Evolutionary conservation across 2,113 vertebrate species (phyloP), one percentile per base, ranked within the genome.

Genomic region (Romanogobio albipinnatus): DNA sequence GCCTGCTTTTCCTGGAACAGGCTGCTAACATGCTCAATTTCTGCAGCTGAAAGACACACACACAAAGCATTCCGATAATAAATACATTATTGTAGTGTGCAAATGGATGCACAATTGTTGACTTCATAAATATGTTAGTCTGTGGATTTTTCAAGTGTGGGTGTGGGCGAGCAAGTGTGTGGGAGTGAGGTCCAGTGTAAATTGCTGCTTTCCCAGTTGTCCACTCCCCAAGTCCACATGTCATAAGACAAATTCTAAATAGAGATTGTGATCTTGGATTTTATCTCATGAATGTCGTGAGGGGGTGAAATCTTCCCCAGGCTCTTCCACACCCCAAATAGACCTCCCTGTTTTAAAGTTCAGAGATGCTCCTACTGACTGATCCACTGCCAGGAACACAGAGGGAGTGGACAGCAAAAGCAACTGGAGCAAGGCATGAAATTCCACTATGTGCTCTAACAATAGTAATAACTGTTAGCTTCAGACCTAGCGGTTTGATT

Each of bases 1-100:
- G 95, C 95, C 90, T 99, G 97, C 94, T 99, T 99, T 89, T 99
- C 98, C 85, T 99, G 97, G 92, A 99, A 99, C 95, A 99, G 94
- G 92, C 96, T 92, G 88, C 96, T 98, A 87, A 99, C 98, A 84
- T 99, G 96, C 91, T 99, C 98, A 36, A 99, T 99, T 93, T 99
- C 98, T 56, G 96, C 96, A 56, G 98, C 98, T 99, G 86, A 61
- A 82, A 86, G 68, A 81, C 76, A 81, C 66, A 80, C 66, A 80
- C 68, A 66, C n/a, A 62, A 58, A 73, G 56, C 78, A 77, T 83
- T 70, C 47, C 61, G 14, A 5, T 82, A 51, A 75, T 45, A 84
- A 53, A 70, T 56, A 83, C 53, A 84, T 0, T 49, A 76, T 24
- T 14, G 0, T 22, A 26, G 68, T 15, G n/a, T 47, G 24, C 5